These are phyloP conservation scores for Pterobdella sp. DNA, from an alignment of 2,888 invertebrate genomes.

Conservation along the genomic window DNA sequence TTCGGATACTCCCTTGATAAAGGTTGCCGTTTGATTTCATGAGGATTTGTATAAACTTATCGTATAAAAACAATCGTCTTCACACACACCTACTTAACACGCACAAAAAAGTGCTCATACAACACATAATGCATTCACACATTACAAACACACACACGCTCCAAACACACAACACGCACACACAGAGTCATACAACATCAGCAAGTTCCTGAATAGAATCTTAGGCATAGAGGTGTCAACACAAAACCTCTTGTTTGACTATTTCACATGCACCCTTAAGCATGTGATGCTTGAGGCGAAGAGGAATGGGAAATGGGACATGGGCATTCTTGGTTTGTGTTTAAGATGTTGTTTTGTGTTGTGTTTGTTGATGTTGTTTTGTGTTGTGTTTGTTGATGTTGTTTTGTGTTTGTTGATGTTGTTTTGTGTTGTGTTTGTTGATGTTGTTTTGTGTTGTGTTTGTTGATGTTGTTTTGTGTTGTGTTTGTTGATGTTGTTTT, in stretches of 20 bases:
- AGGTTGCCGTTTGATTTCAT: too few relatives aligned
- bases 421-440: neutral
- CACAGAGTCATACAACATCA: slow-evolving; percentile 61
- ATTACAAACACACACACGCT: neutral
- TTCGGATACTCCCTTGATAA: neutral
- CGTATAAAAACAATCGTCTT: too few relatives aligned
- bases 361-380: slow-evolving; percentile 17
- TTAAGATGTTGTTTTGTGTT: neutral
- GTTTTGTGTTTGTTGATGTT: neutral
- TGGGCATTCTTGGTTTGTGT: slow-evolving; percentile 68
- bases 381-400: neutral
- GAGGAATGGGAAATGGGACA: slow-evolving; percentile 86
- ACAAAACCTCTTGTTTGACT: slow-evolving; percentile 91
- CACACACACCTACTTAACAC: neutral
- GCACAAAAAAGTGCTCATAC: neutral
- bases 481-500: neutral
- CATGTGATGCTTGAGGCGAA: slow-evolving; percentile 87
- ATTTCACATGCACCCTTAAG: slow-evolving; percentile 87
- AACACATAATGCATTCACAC: neutral
- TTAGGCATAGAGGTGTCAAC: slow-evolving; percentile 93
- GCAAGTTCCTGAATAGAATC: slow-evolving; percentile 91
- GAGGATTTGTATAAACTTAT: too few relatives aligned
- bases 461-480: neutral
- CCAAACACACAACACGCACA: too few relatives aligned
- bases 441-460: neutral